These are phyloP conservation scores for Lophochroa leadbeateri DNA, from an alignment of 2,113 vertebrate genomes.

Conservation along the genomic window DNA sequence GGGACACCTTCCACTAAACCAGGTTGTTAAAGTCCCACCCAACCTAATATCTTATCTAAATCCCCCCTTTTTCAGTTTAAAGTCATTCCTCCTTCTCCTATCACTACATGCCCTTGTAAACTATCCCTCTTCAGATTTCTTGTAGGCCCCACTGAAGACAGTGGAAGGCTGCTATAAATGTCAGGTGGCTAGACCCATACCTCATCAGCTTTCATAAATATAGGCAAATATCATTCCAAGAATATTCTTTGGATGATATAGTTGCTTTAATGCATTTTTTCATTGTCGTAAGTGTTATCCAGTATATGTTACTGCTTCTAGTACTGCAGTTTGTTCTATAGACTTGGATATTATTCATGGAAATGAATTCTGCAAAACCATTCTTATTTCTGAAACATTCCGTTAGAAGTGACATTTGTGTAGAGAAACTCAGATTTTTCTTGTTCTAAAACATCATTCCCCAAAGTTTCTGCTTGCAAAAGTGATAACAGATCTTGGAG, in stretches of 20 bases:
- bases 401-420: background rate
- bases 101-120: background rate
- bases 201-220: background rate
- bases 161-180: background rate
- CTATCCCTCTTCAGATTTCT: background rate
- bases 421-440: background rate
- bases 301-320: background rate
- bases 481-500: background rate
- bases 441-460: background rate
- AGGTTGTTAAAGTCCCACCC: background rate
- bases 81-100: background rate
- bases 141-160: background rate
- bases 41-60: background rate
- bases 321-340: background rate
- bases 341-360: background rate
- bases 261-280: background rate
- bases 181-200: background rate
- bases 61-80: background rate
- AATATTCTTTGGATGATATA: background rate
- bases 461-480: background rate
- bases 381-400: background rate
- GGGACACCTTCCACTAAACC: background rate
- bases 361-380: background rate
- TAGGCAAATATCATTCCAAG: background rate
- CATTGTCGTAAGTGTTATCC: background rate